phyloP scores from a whole-genome alignment of 2,888 invertebrate genomes.

The Conomelus anceps region DNA sequence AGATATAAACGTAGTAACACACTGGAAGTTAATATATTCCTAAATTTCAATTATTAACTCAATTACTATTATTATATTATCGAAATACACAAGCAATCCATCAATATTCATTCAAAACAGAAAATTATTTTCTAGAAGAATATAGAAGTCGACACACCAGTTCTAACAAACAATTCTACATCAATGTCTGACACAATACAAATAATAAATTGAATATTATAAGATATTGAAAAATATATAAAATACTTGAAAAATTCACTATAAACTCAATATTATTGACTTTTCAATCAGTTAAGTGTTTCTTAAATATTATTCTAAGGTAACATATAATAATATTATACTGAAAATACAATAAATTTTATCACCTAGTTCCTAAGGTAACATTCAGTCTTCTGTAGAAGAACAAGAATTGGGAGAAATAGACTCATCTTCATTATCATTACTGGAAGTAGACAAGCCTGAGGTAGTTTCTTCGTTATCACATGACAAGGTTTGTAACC shows the following conservation, averaged over 20 bases:
- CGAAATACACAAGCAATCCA: background rate
- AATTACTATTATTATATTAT: background rate
- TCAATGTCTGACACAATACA: background rate
- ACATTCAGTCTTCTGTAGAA: slow-evolving; percentile 23
- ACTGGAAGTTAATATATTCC: background rate
- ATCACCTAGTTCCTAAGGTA: slow-evolving; percentile 16
- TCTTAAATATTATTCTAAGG: background rate
- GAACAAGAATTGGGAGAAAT: slow-evolving; percentile 15
- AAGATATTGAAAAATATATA: background rate
- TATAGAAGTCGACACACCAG: background rate
- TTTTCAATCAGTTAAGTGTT: too few relatives aligned
- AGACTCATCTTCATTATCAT: slow-evolving; percentile 10
- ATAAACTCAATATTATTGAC: background rate
- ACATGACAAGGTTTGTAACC: background rate
- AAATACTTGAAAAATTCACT: background rate
- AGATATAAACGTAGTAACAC: background rate
- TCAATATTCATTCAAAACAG: background rate
- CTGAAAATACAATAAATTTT: background rate
- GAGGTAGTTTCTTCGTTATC: slow-evolving; percentile 26
- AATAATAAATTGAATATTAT: background rate
- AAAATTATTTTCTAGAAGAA: background rate
- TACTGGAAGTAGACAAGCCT: slow-evolving; percentile 21
- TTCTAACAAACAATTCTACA: background rate
- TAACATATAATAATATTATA: background rate
- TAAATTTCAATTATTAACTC: background rate